Evolutionary conservation across 2,888 invertebrate genomes (phyloP).

Genomic region (Ennomos quercinarius): DNA sequence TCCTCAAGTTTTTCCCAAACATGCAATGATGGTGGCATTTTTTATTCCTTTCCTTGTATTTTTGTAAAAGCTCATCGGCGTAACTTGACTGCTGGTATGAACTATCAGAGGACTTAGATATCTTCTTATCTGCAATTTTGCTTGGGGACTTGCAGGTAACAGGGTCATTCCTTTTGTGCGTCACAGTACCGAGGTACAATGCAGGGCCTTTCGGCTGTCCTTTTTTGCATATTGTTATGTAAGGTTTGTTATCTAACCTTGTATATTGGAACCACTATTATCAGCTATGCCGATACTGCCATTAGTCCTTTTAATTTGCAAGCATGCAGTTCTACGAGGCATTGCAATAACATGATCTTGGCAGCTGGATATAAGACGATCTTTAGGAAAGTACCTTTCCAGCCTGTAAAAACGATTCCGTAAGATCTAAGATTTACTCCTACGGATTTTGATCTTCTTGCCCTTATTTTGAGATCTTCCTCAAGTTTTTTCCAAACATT

Average conservation of each 20-base stretch:
- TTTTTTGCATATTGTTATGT: constrained; percentile 15
- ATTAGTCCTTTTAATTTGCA: neutral
- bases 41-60: constrained; percentile 41
- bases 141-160: constrained; percentile 23
- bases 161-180: constrained; percentile 52
- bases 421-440: too few species aligned
- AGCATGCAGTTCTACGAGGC: too few species aligned
- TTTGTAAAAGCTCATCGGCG: constrained; percentile 49
- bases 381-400: too few species aligned
- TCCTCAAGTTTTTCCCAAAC: constrained; percentile 44
- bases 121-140: constrained; percentile 22
- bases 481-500: too few species aligned
- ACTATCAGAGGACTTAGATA: constrained; percentile 15
- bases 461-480: too few species aligned
- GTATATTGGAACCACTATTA: too few species aligned
- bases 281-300: neutral
- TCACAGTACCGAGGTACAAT: constrained; percentile 40
- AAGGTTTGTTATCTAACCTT: constrained; percentile 46
- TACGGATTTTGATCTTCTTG: too few species aligned
- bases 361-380: too few species aligned
- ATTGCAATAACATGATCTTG: too few species aligned
- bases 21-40: constrained; percentile 14
- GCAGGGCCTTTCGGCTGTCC: constrained; percentile 29
- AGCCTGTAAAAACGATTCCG: too few species aligned
- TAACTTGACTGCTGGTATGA: constrained; percentile 48